These are phyloP conservation scores for Hemicrepidius hirtus DNA, from an alignment of 2,888 invertebrate species.

Conservation along the genomic window DNA sequence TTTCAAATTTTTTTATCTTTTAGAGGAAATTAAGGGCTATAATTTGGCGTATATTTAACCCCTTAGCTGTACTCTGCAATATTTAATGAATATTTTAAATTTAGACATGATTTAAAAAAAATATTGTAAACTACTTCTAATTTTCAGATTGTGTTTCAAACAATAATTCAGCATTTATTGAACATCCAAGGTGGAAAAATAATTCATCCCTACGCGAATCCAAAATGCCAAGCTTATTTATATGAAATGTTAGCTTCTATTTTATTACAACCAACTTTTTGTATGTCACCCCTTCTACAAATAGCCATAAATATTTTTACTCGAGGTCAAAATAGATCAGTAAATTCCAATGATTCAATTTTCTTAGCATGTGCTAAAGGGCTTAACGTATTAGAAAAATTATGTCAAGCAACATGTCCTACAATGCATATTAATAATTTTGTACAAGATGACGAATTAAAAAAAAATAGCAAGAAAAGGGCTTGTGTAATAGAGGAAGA, in stretches of 20 bases:
- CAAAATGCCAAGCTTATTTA: conserved; percentile 41
- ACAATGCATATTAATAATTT: conserved; percentile 14
- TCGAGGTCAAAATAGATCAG: conserved; percentile 36
- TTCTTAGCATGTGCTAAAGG: conserved; percentile 38
- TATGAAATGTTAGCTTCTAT: conserved; percentile 46
- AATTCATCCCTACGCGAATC: conserved; percentile 40
- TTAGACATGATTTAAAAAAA: too few relatives aligned
- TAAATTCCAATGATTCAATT: conserved; percentile 40
- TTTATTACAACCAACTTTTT: conserved; percentile 38
- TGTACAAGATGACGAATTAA: neutral
- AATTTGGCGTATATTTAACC: too few relatives aligned
- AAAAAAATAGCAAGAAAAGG: conserved; percentile 12
- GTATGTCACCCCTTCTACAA: conserved; percentile 37
- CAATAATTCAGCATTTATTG: conserved; percentile 41
- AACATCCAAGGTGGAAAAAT: conserved; percentile 39
- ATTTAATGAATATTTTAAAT: too few relatives aligned
- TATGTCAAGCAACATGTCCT: conserved; percentile 45
- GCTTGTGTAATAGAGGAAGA: neutral
- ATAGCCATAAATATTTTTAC: conserved; percentile 46
- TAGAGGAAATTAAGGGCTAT: too few relatives aligned
- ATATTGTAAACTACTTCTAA: neutral
- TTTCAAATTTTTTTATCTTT: too few relatives aligned
- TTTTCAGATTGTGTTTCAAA: conserved; percentile 30
- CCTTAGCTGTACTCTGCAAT: too few relatives aligned
- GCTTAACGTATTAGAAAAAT: conserved; percentile 35